Evolutionary conservation across 1,140 invertebrate species (phyloP).

Genomic region (Theocolax elegans): DNA sequence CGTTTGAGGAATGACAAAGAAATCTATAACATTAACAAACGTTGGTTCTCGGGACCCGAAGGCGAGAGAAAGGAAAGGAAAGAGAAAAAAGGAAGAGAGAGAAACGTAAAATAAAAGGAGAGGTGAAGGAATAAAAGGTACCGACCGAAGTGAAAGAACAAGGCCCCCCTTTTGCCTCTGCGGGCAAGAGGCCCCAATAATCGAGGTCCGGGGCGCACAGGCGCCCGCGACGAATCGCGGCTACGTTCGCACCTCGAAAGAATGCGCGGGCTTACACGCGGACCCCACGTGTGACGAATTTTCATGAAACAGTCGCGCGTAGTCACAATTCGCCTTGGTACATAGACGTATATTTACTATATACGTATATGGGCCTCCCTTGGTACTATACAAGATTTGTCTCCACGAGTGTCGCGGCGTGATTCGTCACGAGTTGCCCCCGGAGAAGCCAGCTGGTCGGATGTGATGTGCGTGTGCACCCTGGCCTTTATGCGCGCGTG

Average conservation of each 20-base stretch:
- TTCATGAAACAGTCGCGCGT: constrained; percentile 9
- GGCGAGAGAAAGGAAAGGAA: background rate
- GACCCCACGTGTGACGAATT: constrained; percentile 41
- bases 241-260: constrained; percentile 39
- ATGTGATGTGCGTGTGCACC: too few species aligned
- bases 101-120: background rate
- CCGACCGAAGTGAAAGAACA: constrained; percentile 8
- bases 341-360: too few species aligned
- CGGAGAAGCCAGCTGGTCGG: constrained; percentile 41
- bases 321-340: background rate
- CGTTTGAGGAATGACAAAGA: too few species aligned
- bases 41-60: too few species aligned
- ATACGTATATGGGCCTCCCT: too few species aligned
- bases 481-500: constrained; percentile 46
- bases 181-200: background rate
- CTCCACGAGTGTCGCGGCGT: too few species aligned
- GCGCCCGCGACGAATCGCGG: constrained; percentile 54
- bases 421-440: constrained; percentile 56
- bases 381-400: too few species aligned
- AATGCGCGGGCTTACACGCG: background rate
- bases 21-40: too few species aligned
- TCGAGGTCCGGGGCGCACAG: constrained; percentile 41
- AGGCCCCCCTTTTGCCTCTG: background rate
- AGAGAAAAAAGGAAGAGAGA: background rate
- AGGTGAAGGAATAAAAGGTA: constrained; percentile 5